Percentiles rank a stretch among this genome's conserved stretches.
phyloP scores from a whole-genome alignment of 2,797 vertebrate species.

The Lutjanus argentimaculatus region DNA sequence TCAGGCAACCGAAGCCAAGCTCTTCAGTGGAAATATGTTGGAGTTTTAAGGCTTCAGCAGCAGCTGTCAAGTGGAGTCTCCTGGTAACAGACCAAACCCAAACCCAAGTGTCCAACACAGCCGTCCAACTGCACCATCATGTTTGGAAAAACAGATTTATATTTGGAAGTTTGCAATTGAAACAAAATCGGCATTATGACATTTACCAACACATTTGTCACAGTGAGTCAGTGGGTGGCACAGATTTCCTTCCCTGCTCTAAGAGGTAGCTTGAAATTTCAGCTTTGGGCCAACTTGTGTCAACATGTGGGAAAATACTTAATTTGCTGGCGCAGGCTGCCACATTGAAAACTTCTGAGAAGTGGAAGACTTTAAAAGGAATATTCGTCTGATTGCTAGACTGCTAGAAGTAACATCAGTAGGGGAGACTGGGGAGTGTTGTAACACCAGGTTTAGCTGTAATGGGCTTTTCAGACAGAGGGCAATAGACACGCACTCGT shows the following conservation, averaged over 20 bases:
- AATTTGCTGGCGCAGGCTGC: not conserved
- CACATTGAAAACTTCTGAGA: not conserved
- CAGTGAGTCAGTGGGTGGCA: slow-evolving; percentile 12
- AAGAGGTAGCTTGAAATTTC: not conserved
- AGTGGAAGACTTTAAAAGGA: not conserved
- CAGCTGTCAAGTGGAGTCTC: slow-evolving; percentile 18
- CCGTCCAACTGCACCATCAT: too few species aligned
- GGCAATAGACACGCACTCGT: too few species aligned
- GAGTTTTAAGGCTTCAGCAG: slow-evolving; percentile 18
- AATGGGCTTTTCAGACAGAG: too few species aligned
- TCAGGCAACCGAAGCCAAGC: slow-evolving; percentile 15
- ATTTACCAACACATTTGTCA: not conserved
- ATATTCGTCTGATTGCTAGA: not conserved
- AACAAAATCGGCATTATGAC: not conserved
- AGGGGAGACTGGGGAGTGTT: too few species aligned
- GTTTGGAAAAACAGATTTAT: not conserved
- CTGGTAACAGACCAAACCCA: slow-evolving; percentile 24
- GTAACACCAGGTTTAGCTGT: too few species aligned
- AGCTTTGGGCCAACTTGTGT: not conserved
- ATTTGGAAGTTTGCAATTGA: not conserved
- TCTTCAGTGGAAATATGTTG: slow-evolving; percentile 12
- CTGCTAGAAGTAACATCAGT: not conserved
- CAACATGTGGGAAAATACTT: slow-evolving; percentile 1
- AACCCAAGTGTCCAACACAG: slow-evolving; percentile 8
- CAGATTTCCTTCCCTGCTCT: not conserved